Conservation (phyloP, 2,113 vertebrate genomes). For the Mirounga angustirostris region DNA sequence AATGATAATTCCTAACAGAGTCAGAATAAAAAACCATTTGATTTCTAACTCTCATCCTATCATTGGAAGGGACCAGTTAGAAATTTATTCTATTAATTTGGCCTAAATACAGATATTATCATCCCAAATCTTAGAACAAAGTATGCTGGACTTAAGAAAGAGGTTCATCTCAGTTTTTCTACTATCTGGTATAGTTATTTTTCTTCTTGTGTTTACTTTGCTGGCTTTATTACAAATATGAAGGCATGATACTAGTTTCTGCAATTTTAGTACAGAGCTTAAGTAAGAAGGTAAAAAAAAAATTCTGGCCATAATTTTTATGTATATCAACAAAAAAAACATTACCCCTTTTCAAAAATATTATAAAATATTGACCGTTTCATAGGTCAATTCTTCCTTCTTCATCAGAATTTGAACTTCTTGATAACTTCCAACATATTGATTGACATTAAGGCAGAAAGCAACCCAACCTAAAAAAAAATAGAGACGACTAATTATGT, state of each 20-base stretch:
- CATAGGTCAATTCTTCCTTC: constrained; percentile 94
- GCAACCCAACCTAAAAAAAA: constrained; percentile 89
- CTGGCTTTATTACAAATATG: constrained; percentile 83
- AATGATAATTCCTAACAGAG: background rate
- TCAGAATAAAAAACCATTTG: background rate
- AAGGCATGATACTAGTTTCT: constrained; percentile 72
- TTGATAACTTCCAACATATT: constrained; percentile 94
- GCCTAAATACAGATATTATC: constrained; percentile 58
- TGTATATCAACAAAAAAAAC: background rate
- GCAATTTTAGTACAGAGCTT: constrained; percentile 86
- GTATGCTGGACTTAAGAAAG: constrained; percentile 86
- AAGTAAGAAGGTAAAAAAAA: constrained; percentile 78
- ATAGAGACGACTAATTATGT: background rate
- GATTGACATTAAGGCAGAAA: constrained; percentile 94
- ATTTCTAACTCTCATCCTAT: background rate
- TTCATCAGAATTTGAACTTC: constrained; percentile 96
- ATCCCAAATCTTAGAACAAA: constrained; percentile 83
- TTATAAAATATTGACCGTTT: constrained; percentile 96
- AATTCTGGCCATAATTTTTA: background rate
- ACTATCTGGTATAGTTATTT: constrained; percentile 73
- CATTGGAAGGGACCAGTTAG: background rate
- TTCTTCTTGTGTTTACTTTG: constrained; percentile 84
- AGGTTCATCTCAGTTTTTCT: constrained; percentile 85
- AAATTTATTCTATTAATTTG: constrained; percentile 43
- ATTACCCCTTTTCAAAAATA: constrained; percentile 93